Base-by-base conservation (phyloP, 2,888 invertebrate genomes). In the Elysia crispata region DNA sequence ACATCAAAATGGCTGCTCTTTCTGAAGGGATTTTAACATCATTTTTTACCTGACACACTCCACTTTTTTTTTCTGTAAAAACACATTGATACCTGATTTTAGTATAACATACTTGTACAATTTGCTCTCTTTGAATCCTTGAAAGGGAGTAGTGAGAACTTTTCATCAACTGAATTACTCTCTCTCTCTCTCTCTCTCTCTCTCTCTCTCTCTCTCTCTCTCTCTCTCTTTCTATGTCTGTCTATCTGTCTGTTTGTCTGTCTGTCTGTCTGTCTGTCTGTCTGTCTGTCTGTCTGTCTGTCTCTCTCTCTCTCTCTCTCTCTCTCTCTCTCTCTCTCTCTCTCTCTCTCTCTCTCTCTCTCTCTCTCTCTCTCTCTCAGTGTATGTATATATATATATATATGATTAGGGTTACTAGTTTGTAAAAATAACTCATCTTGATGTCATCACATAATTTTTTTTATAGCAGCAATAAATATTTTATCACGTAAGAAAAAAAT, bases 1-100 rank as follows among this genome's bases (percentile, higher is more conserved):
- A 81, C 67, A 76, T 75, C 25, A 57, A 25, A 6, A 81, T 54
- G n/a, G 77, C 76, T 25, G 74, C 78, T 0, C 77, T 72, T 30
- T 83, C 83, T 25, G 79, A 80, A 8, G 83, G 80, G 13, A 67
- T 30, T 49, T 81, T 83, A n/a, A 81, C 60, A n/a, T 80, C 81
- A 76, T 72, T 54, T 30, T 83, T 80, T 8, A 83, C 64, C 33
- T 83, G 80, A 67, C 79, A 80, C 28, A 81, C 30, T 28, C 81
- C 83, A 49, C 25, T 66, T 28, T 74, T 77, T 50, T 77, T 74
- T 31, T 77, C 81, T 81, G 41, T 54, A 11, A 31, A 30, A 69
- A 25, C 18, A 23, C 64, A 64, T 23, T n/a, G 23, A 23, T 11
- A 18, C 11, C 25, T 18, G 54, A 15, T 54, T 15, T 20, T 20